Conservation (phyloP, 2,797 vertebrate genomes). For the Arctocebus calabarensis region DNA sequence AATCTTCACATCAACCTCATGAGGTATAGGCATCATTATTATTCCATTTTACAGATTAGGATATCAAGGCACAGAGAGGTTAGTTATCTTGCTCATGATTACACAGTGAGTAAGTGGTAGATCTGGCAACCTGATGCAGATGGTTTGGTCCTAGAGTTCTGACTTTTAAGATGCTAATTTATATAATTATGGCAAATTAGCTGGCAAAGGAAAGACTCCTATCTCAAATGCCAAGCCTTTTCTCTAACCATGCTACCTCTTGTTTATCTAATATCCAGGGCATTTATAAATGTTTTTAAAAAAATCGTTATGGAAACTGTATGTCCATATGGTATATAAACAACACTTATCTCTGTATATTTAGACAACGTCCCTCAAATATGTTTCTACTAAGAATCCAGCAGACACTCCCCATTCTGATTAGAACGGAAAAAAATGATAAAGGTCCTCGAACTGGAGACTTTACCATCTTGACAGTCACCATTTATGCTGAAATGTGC, state of each 20-base stretch:
- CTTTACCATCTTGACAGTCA: slow-evolving; percentile 48
- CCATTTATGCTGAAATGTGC: slow-evolving; percentile 76
- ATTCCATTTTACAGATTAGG: background rate
- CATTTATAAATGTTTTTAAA: slow-evolving; percentile 57
- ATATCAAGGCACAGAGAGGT: background rate
- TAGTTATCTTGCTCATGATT: background rate
- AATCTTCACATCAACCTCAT: background rate
- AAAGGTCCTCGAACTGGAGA: slow-evolving; percentile 73
- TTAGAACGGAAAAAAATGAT: slow-evolving; percentile 58
- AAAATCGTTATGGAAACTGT: slow-evolving; percentile 75
- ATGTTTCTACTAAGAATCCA: slow-evolving; percentile 58
- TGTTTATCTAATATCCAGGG: background rate
- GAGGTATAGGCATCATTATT: background rate
- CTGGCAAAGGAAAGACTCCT: background rate
- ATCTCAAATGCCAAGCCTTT: background rate
- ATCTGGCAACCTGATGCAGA: background rate
- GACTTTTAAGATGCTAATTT: background rate
- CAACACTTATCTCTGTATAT: slow-evolving; percentile 70
- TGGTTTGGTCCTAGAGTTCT: background rate
- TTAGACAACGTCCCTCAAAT: slow-evolving; percentile 74
- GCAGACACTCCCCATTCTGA: slow-evolving; percentile 56
- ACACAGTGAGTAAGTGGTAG: background rate
- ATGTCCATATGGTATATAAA: background rate
- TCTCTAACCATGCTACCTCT: background rate
- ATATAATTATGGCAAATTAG: background rate